These are phyloP conservation scores for Parazoanthus swiftii DNA, from an alignment of 92 coral and sea anemone species.

Conservation along the genomic window DNA sequence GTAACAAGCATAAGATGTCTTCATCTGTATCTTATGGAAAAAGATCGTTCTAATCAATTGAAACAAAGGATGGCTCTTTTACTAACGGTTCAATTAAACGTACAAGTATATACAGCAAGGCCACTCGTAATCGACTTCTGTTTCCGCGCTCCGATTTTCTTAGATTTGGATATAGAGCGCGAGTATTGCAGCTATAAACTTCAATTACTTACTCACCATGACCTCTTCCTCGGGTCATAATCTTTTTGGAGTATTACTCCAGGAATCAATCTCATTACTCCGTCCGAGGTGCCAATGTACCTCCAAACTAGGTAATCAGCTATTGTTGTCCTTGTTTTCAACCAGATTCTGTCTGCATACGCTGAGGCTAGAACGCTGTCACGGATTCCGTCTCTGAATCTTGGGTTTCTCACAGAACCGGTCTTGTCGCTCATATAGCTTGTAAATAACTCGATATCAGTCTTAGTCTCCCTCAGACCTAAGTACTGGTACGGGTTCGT, in stretches of 20 bases:
- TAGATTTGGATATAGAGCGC: too few relatives aligned
- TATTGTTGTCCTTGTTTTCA: constrained; percentile 38
- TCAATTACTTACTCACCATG: constrained; percentile 41
- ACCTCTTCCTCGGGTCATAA: constrained; percentile 57
- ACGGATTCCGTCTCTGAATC: constrained; percentile 49
- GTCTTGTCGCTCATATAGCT: constrained; percentile 39
- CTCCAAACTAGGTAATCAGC: constrained; percentile 55
- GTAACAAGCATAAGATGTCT: too few relatives aligned
- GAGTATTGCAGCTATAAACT: too few relatives aligned
- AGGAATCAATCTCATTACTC: constrained; percentile 57
- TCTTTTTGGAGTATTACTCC: constrained; percentile 46
- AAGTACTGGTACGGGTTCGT: constrained; percentile 48
- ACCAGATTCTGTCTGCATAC: constrained; percentile 58
- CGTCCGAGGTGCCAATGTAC: constrained; percentile 54
- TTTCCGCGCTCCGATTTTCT: too few relatives aligned
- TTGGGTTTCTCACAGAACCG: constrained; percentile 20
- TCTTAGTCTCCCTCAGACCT: constrained; percentile 43
- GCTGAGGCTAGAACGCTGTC: constrained; percentile 47
- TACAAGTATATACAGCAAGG: too few relatives aligned
- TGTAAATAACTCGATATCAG: constrained; percentile 18
- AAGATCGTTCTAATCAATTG: too few relatives aligned
- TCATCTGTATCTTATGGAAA: too few relatives aligned
- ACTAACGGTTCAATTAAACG: too few relatives aligned
- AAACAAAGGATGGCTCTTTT: too few relatives aligned
- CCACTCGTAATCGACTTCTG: too few relatives aligned